Evolutionary conservation across 2,797 vertebrate genomes (phyloP).

Genomic region (Ceyx erithaca): DNA sequence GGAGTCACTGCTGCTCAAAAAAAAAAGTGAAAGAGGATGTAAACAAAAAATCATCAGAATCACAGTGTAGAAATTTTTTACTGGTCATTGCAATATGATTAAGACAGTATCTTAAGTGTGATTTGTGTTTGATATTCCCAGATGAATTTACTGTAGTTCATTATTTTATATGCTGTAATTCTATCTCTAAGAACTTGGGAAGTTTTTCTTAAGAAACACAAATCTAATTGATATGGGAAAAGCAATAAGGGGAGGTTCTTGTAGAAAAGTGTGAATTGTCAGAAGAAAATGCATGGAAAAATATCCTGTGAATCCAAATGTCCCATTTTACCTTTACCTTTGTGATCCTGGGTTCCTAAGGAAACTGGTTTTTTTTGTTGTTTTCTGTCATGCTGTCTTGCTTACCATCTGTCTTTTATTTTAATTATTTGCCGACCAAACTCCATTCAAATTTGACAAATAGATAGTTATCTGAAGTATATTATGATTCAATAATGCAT

Average conservation of each 20-base stretch:
- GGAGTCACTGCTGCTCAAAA: background rate
- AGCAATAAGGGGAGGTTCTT: background rate
- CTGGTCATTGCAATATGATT: background rate
- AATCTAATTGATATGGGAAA: background rate
- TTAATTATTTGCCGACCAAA: background rate
- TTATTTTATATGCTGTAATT: background rate
- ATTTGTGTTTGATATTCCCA: background rate
- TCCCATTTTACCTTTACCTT: background rate
- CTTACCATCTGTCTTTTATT: background rate
- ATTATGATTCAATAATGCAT: background rate
- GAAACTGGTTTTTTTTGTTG: background rate
- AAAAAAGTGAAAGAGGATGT: background rate
- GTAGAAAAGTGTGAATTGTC: background rate
- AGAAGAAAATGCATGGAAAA: background rate
- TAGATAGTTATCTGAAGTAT: background rate
- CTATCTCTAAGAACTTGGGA: background rate
- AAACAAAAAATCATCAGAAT: background rate
- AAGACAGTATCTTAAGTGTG: background rate
- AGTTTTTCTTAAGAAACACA: background rate
- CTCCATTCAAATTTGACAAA: background rate
- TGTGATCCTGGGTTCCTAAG: background rate
- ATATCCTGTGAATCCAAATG: background rate
- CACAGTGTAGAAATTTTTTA: background rate
- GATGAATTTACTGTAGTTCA: background rate
- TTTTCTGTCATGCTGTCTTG: background rate